Evolutionary conservation across 2,888 invertebrate species (phyloP), one percentile per base, ranked within the genome.

Genomic region (Heliconius ethilla): DNA sequence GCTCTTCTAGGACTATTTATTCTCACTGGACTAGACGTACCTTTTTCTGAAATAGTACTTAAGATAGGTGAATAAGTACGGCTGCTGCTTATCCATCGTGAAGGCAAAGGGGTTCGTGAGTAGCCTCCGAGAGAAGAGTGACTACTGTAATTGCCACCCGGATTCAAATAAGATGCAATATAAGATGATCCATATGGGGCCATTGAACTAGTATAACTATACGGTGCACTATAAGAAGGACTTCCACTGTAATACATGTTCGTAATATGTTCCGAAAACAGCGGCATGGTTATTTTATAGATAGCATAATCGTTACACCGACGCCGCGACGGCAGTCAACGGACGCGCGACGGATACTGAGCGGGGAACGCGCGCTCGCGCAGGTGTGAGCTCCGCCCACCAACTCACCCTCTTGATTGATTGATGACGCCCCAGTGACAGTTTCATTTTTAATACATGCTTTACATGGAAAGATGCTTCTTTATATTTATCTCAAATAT

Each of bases 41-140:
- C 87, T 86, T 91, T 86, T 86, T 92, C 89, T 10, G 96, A 96
- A 76, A 97, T 97, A 3, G 97, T 96, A 7, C 96, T 95, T 75
- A 97, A 91, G 85, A 97, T 96, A 0, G 97, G 97, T 67, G 96
- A 96, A 87, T 97, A 97, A 59, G 95, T 95, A 81, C 94, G 90
- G 79, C 89, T 89, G 55, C 91, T 84, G 82, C 89, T 89, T 78
- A 89, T 87, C 91, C 92, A 94, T 90, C 92, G 88, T 75, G 92
- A 89, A 11, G 88, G 85, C 70, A 91, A 82, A 10, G 91, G 91
- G 62, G 91, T 81, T 86, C 96, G 95, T 80, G 96, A 94, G 83
- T 96, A 96, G 63, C 92, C 91, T 77, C 94, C 85, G 84, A 95
- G 89, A 82, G 95, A 90, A 66, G 94, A 94, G 84, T 95, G 92